A percentile compares a stretch with the other conserved stretches of the same genome.
phyloP scores from a whole-genome alignment of 23 tunicate genomes.

The Aplidium turbinatum region DNA sequence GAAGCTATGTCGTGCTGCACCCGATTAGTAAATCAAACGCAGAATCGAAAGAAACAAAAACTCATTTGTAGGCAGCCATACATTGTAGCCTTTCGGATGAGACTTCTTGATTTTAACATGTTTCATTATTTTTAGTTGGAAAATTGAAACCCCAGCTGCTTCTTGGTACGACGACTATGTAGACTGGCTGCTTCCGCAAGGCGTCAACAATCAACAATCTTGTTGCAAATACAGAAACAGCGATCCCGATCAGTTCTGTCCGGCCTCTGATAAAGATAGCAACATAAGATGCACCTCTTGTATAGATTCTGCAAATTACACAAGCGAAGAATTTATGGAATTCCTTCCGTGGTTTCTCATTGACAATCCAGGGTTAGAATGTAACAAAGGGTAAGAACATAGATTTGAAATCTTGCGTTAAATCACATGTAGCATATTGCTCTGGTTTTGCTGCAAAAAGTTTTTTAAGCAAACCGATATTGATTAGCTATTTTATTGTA shows the following conservation, averaged over 20 bases:
- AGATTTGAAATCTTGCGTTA: neutral
- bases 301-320: slow-evolving; percentile 27
- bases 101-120: too few species aligned
- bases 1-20: too few species aligned
- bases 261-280: slow-evolving; percentile 43
- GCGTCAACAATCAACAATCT: slow-evolving; percentile 35
- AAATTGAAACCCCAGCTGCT: slow-evolving; percentile 88
- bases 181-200: slow-evolving; percentile 80
- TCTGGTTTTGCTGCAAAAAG: too few species aligned
- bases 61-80: too few species aligned
- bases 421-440: too few species aligned
- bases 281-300: slow-evolving; percentile 34
- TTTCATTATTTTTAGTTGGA: slow-evolving; percentile 64
- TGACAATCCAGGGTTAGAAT: slow-evolving; percentile 83
- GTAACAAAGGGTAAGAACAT: slow-evolving; percentile 79
- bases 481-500: too few species aligned
- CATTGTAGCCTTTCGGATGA: too few species aligned
- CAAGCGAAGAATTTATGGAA: slow-evolving; percentile 68
- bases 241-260: slow-evolving; percentile 62
- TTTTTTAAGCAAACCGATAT: too few species aligned
- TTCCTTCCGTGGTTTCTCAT: slow-evolving; percentile 88
- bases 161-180: slow-evolving; percentile 98
- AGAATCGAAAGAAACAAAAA: too few species aligned
- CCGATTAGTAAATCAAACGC: too few species aligned
- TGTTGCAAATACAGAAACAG: slow-evolving; percentile 55